Evolutionary conservation across 2,888 invertebrate genomes (phyloP).

Genomic region (Disparrhopalites patrizii): DNA sequence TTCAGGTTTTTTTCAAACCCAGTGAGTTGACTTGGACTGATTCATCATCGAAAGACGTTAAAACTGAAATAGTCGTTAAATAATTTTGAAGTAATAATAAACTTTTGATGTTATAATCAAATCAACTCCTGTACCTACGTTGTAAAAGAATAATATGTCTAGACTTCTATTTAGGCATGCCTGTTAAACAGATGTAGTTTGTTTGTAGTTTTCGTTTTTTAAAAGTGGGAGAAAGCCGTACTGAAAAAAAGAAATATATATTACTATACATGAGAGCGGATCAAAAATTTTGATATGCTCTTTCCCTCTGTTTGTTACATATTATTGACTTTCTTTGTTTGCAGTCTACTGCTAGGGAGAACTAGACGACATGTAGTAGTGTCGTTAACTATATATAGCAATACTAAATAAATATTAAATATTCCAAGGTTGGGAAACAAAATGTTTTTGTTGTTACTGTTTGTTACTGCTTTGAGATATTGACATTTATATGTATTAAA

Average conservation of each 20-base stretch:
- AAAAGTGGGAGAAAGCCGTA: background rate
- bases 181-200: background rate
- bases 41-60: constrained; percentile 20
- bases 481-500: background rate
- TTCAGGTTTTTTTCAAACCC: constrained; percentile 16
- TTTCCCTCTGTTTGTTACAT: too few relatives aligned
- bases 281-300: constrained; percentile 10
- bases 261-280: background rate
- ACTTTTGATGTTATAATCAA: constrained; percentile 11
- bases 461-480: background rate
- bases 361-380: too few relatives aligned
- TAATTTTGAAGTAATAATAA: constrained; percentile 2
- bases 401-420: too few relatives aligned
- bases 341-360: too few relatives aligned
- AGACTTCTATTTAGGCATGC: background rate
- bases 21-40: constrained; percentile 28
- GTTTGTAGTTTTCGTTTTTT: background rate
- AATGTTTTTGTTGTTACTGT: too few relatives aligned
- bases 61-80: constrained; percentile 1
- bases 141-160: constrained; percentile 2
- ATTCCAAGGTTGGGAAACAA: too few relatives aligned
- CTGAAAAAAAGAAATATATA: too few relatives aligned
- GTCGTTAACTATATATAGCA: too few relatives aligned
- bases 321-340: too few relatives aligned
- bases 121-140: constrained; percentile 16